Conservation (phyloP, 1,140 invertebrate genomes). For the Polypedilum vanderplanki region DNA sequence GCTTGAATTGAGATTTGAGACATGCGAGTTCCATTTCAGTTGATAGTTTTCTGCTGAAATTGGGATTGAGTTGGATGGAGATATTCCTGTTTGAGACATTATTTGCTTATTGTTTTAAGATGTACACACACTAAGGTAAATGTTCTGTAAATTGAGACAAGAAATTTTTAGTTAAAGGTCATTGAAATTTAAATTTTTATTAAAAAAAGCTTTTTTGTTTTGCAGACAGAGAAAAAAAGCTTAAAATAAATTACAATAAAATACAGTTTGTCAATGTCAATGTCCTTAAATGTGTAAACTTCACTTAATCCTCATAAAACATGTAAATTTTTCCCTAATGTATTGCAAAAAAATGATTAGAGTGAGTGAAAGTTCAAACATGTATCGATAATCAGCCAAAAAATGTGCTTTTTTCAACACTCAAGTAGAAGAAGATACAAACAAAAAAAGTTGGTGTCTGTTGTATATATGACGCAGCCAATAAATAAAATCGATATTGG, state of each 20-base stretch:
- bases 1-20: conserved; percentile 68
- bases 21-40: conserved; percentile 79
- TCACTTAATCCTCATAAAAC: not conserved
- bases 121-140: not conserved
- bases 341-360: not conserved
- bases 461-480: conserved; percentile 11
- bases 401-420: not conserved
- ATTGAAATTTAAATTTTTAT: no score
- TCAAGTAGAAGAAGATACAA: not conserved
- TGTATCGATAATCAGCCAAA: not conserved
- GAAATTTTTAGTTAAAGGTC: no score
- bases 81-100: conserved; percentile 18
- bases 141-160: not conserved
- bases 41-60: conserved; percentile 65
- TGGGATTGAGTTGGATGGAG: conserved; percentile 12
- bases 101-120: not conserved
- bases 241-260: not conserved
- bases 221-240: not conserved
- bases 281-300: not conserved
- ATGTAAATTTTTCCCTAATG: not conserved
- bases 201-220: not conserved
- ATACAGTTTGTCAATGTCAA: not conserved
- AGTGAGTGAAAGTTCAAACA: not conserved
- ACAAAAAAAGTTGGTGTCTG: not conserved
- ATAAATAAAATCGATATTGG: conserved; percentile 16